phyloP scores from a whole-genome alignment of 2,888 invertebrate species.

The Lasius fuliginosus region DNA sequence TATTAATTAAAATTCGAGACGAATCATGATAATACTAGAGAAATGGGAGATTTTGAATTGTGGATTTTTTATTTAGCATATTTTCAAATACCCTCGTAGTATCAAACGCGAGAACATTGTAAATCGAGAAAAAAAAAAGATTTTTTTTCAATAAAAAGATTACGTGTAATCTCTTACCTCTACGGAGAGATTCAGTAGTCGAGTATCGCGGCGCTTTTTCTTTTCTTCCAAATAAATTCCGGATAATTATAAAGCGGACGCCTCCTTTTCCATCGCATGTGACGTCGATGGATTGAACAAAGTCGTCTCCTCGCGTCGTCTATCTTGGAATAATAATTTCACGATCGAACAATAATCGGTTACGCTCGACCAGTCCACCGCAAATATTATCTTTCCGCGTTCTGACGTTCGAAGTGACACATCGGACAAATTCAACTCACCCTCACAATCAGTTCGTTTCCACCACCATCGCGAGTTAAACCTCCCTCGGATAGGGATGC shows the following conservation, averaged over 20 bases:
- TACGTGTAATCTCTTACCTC: background rate
- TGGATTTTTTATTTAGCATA: conserved; percentile 24
- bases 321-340: conserved; percentile 47
- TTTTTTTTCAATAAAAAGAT: conserved; percentile 23
- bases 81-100: conserved; percentile 12
- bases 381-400: conserved; percentile 77
- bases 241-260: background rate
- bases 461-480: conserved; percentile 48
- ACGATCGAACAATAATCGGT: conserved; percentile 56
- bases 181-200: background rate
- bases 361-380: conserved; percentile 64
- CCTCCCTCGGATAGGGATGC: conserved; percentile 26
- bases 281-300: background rate
- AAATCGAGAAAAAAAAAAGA: conserved; percentile 7
- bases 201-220: background rate
- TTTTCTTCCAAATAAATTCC: background rate
- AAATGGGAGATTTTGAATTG: background rate
- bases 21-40: background rate
- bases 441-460: conserved; percentile 31
- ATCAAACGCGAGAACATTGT: conserved; percentile 6
- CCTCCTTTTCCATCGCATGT: background rate
- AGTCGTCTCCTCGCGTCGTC: background rate
- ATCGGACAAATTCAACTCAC: conserved; percentile 56
- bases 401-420: conserved; percentile 70
- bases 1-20: conserved; percentile 8